Conservation (phyloP, 2,888 invertebrate genomes). For the Anarsia innoxiella region DNA sequence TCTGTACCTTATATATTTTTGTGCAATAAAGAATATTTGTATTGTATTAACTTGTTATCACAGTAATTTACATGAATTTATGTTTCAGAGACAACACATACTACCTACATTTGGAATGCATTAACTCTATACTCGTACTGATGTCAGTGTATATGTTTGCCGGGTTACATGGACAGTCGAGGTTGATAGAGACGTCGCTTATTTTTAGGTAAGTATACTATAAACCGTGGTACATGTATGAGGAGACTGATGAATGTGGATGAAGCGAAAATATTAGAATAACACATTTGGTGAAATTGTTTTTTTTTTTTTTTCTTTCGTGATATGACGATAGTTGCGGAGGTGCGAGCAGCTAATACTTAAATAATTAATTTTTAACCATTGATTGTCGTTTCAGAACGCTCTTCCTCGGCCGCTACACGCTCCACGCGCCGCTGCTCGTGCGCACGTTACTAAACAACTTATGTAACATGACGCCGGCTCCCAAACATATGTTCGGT, state of each 20-base stretch:
- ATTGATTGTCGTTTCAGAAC: conserved; percentile 50
- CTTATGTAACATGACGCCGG: conserved; percentile 77
- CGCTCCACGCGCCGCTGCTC: conserved; percentile 84
- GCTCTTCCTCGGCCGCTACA: conserved; percentile 80
- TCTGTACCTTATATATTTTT: too few species aligned
- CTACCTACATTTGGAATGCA: conserved; percentile 88
- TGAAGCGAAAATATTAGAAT: too few species aligned
- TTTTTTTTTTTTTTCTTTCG: not conserved
- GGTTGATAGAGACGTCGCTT: conserved; percentile 78
- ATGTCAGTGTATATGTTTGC: conserved; percentile 92
- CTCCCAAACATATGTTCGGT: conserved; percentile 81
- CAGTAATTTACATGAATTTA: too few species aligned
- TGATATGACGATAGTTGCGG: not conserved
- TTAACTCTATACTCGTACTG: conserved; percentile 90
- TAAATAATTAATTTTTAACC: too few species aligned
- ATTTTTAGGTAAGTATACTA: conserved; percentile 78
- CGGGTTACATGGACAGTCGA: conserved; percentile 70
- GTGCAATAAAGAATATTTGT: too few species aligned
- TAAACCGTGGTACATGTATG: too few species aligned
- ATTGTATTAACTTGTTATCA: too few species aligned
- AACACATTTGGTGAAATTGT: too few species aligned
- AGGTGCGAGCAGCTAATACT: too few species aligned
- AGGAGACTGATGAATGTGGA: too few species aligned
- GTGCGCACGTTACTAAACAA: conserved; percentile 88
- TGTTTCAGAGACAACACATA: conserved; percentile 85